Percentiles rank a stretch among this genome's conserved stretches.
phyloP scores from a whole-genome alignment of 1,140 invertebrate species.

The Thaumetopoea pityocampa region DNA sequence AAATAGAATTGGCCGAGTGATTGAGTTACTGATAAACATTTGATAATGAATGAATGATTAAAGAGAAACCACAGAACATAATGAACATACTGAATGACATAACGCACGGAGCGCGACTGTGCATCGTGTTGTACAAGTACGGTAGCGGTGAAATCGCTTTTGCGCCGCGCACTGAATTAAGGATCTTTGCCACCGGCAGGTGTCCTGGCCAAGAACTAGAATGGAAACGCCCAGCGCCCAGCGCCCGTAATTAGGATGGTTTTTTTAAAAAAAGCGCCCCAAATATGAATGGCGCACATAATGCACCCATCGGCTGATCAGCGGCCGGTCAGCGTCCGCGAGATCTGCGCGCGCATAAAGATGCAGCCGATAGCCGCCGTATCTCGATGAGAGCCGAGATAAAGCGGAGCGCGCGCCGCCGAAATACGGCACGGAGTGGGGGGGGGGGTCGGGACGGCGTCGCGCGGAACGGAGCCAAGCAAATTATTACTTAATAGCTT shows the following conservation, averaged over 20 bases:
- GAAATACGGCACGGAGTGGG: constrained; percentile 58
- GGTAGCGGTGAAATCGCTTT: no score
- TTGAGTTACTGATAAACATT: no score
- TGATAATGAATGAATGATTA: no score
- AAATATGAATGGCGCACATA: constrained; percentile 4
- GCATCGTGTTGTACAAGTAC: no score
- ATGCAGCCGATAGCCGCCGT: constrained; percentile 53
- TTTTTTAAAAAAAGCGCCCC: constrained; percentile 2
- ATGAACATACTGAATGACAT: constrained; percentile 10
- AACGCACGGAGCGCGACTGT: constrained; percentile 29
- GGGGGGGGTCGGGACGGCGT: constrained; percentile 33
- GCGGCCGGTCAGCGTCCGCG: constrained; percentile 47
- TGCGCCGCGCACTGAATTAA: no score
- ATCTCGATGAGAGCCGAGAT: constrained; percentile 65
- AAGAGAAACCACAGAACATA: no score
- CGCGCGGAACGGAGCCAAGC: constrained; percentile 25
- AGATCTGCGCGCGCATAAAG: constrained; percentile 60
- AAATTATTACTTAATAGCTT: constrained; percentile 10
- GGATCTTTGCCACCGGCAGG: no score
- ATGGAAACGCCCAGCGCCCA: no score
- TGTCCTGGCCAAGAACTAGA: no score
- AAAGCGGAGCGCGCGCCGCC: constrained; percentile 62
- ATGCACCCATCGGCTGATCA: constrained; percentile 57
- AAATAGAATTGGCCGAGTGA: no score
- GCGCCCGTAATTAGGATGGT: no score